Evolutionary conservation across 2,888 invertebrate genomes (phyloP).

Genomic region (Cheilosia soror): DNA sequence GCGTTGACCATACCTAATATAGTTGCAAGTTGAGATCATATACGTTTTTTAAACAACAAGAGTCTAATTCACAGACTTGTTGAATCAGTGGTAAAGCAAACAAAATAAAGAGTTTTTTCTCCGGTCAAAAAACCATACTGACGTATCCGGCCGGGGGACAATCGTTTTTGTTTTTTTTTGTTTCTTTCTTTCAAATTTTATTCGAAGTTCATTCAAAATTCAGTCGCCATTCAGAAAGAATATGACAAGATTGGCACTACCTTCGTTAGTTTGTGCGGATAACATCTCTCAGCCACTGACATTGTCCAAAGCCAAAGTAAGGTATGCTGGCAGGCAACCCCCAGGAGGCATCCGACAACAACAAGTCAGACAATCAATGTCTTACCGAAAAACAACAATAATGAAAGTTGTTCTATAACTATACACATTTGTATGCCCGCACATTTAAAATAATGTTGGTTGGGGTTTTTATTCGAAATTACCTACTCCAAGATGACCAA

Average conservation of each 20-base stretch:
- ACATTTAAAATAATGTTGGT: conserved; percentile 26
- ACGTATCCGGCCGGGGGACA: conserved; percentile 70
- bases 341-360: conserved; percentile 51
- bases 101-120: neutral
- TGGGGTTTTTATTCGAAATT: conserved; percentile 43
- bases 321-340: conserved; percentile 37
- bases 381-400: conserved; percentile 44
- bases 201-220: conserved; percentile 65
- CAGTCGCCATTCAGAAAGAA: conserved; percentile 68
- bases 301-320: conserved; percentile 8
- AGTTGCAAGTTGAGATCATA: too few species aligned
- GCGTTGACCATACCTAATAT: too few species aligned
- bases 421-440: conserved; percentile 6
- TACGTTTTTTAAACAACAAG: neutral
- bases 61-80: neutral
- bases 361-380: conserved; percentile 62
- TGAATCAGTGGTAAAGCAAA: neutral
- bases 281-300: conserved; percentile 65
- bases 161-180: conserved; percentile 36
- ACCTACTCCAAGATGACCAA: conserved; percentile 69
- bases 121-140: conserved; percentile 38
- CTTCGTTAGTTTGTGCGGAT: conserved; percentile 64
- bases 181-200: conserved; percentile 36
- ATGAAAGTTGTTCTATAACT: conserved; percentile 15
- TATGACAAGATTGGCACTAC: conserved; percentile 72